Base-by-base conservation (phyloP, 2,113 vertebrate species). In the Zosterops japonicus region DNA sequence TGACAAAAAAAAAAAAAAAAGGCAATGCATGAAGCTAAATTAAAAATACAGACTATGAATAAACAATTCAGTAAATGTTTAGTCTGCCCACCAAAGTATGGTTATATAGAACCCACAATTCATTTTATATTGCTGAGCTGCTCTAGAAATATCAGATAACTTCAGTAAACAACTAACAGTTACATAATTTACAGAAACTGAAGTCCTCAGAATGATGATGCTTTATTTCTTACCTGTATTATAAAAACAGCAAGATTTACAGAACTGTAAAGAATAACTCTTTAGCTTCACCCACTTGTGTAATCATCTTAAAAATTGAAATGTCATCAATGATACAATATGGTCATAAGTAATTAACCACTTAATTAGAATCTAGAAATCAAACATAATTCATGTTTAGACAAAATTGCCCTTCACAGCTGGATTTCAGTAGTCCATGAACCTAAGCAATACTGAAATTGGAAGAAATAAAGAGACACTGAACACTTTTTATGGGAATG, bases 341-440 rank as follows among this genome's bases (percentile, higher is more conserved):
- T 94, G 89, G 94, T 96, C 94, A 96, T 94, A 97, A 96, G 96
- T 96, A 97, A 98, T 98, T 97, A 98, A 96, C 93, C 96, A 94
- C 77, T 80, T 97, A 95, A 98, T 97, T 98, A 97, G 98, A 97
- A 97, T 91, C 88, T 85, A 97, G 86, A 97, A 98, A 94, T 97
- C 95, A 92, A 93, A 97, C 94, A 87, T 96, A 96, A 97, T 97
- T 98, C 83, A 96, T 64, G 47, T 81, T 91, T 93, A 95, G 77
- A 85, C 83, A 80, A 97, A 95, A 96, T 64, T 95, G 96, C 96
- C 96, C 97, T 98, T 98, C 96, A 95, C 95, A 85, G 87, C 64
- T 69, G 78, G 78, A 82, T 91, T 77, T 76, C 44, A 36, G 81
- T 7, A 55, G 68, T 7, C 31, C 85, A 60, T 52, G 56, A 94